Evolutionary conservation across 2,797 vertebrate genomes (phyloP).

Genomic region (Chelon labrosus): DNA sequence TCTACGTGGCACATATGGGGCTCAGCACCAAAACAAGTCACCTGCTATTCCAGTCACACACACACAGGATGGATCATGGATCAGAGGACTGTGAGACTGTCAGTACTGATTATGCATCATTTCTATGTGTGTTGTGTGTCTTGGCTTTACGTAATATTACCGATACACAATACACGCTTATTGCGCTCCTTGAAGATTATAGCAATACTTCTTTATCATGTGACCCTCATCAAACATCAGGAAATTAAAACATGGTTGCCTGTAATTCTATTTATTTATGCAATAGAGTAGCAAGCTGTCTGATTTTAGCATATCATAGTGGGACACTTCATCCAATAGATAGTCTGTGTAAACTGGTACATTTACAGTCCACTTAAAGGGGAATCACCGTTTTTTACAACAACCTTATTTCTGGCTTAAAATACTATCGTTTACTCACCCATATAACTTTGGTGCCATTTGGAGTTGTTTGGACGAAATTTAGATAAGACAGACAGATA

Average conservation of each 20-base stretch:
- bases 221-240: not conserved
- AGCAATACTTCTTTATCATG: not conserved
- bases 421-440: too few species aligned
- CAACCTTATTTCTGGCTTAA: too few species aligned
- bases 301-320: not conserved
- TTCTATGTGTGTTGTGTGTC: slow-evolving; percentile 17
- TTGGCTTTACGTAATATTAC: slow-evolving; percentile 37
- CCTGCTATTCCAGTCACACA: slow-evolving; percentile 75
- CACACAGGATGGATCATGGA: slow-evolving; percentile 36
- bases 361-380: too few species aligned
- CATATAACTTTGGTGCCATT: too few species aligned
- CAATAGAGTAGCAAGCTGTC: not conserved
- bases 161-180: not conserved
- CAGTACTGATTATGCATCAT: slow-evolving; percentile 52
- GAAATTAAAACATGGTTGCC: not conserved
- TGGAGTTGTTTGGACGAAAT: too few species aligned
- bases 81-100: slow-evolving; percentile 54
- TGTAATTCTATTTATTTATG: not conserved
- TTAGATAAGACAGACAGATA: too few species aligned
- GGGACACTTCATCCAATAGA: too few species aligned
- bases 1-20: slow-evolving; percentile 75
- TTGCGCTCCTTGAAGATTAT: not conserved
- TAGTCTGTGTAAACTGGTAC: too few species aligned
- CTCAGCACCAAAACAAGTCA: slow-evolving; percentile 80
- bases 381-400: too few species aligned